A percentile compares a stretch with the other conserved stretches of the same genome.
Conservation (phyloP, 2,113 vertebrate species). For the Aldabrachelys gigantea region DNA sequence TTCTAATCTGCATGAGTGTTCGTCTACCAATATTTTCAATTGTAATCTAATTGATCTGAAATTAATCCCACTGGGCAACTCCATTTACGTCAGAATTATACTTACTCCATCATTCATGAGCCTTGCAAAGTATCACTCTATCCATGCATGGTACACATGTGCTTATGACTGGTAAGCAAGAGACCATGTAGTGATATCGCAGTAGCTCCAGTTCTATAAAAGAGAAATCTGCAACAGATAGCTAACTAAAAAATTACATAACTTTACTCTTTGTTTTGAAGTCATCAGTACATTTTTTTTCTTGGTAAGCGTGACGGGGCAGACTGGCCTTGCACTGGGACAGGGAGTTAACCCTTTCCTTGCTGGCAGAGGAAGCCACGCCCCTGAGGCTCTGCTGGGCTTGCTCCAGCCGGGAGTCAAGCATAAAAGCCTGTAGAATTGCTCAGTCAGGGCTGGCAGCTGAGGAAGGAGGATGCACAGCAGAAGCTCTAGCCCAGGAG, state of each 20-base stretch:
- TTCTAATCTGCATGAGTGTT: not conserved
- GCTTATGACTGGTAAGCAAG: not conserved
- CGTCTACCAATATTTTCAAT: not conserved
- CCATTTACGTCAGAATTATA: not conserved
- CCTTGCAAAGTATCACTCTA: not conserved
- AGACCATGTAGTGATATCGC: too few relatives aligned
- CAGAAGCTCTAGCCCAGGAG: too few relatives aligned
- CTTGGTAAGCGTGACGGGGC: not conserved
- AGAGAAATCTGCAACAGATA: not conserved
- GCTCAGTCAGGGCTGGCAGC: too few relatives aligned
- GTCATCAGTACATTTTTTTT: not conserved
- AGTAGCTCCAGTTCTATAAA: not conserved
- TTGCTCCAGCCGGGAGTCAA: too few relatives aligned
- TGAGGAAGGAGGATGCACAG: too few relatives aligned
- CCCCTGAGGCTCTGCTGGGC: too few relatives aligned
- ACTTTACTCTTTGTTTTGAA: not conserved
- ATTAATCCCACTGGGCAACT: not conserved
- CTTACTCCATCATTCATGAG: not conserved
- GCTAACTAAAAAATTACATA: not conserved
- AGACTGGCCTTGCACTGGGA: too few relatives aligned
- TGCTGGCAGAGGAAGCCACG: too few relatives aligned
- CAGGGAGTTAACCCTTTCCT: too few relatives aligned
- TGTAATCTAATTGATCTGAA: constrained; percentile 3
- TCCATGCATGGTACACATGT: not conserved
- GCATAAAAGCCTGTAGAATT: too few relatives aligned